These are phyloP conservation scores for Brenthis ino DNA, from an alignment of 2,888 invertebrate species.

Conservation along the genomic window DNA sequence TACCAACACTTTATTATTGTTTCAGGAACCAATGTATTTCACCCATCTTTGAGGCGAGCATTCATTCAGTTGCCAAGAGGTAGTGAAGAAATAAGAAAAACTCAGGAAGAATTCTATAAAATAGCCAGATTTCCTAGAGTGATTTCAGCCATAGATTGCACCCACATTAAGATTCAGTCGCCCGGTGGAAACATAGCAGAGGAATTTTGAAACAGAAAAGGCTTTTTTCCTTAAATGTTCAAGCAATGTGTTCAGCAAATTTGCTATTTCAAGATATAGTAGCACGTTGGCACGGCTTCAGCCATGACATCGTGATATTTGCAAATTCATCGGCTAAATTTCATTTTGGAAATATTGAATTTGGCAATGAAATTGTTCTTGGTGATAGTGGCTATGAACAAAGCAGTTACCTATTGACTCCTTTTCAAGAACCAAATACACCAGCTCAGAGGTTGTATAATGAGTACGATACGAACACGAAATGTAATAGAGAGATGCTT, in stretches of 20 bases:
- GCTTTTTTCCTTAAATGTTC: no score
- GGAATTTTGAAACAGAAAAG: no score
- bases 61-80: no score
- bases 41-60: no score
- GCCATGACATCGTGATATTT: conserved; percentile 16
- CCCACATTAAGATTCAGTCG: no score
- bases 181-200: no score
- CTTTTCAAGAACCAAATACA: conserved; percentile 25
- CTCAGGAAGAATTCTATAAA: no score
- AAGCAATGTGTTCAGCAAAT: not conserved
- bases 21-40: no score
- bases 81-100: no score
- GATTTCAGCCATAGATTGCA: no score
- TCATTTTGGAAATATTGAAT: not conserved
- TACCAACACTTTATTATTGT: no score
- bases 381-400: conserved; percentile 29
- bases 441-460: conserved; percentile 29
- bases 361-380: conserved; percentile 7
- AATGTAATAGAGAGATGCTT: conserved; percentile 32
- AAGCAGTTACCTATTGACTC: conserved; percentile 26
- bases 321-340: conserved; percentile 2
- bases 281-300: conserved; percentile 14
- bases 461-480: conserved; percentile 25
- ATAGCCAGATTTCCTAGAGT: no score
- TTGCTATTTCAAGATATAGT: conserved; percentile 13